phyloP scores from a whole-genome alignment of 2,888 invertebrate genomes.

The Oxytorus armatus region DNA sequence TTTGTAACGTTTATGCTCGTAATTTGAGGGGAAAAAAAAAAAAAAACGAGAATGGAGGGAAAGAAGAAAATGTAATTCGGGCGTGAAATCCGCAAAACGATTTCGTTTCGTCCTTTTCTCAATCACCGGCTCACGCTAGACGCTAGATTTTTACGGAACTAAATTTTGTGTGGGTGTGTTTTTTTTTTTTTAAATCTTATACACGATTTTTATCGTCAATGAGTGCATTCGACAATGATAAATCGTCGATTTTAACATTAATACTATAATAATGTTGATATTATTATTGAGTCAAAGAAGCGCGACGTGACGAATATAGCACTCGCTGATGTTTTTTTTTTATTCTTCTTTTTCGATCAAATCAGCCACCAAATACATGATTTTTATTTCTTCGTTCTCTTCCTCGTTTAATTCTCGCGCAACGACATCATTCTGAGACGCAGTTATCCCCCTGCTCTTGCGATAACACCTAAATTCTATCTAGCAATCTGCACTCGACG shows the following conservation, averaged over 20 bases:
- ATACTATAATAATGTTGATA: constrained; percentile 41
- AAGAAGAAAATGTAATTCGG: constrained; percentile 2
- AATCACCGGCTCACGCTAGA: constrained; percentile 15
- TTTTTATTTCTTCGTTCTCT: constrained; percentile 27
- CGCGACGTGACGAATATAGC: constrained; percentile 29
- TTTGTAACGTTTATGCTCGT: constrained; percentile 3
- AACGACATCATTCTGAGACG: constrained; percentile 44
- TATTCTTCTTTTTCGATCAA: constrained; percentile 45
- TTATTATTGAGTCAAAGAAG: constrained; percentile 33
- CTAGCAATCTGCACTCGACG: constrained; percentile 34
- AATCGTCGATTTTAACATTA: constrained; percentile 15
- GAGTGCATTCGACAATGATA: constrained; percentile 39
- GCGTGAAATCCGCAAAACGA: neutral
- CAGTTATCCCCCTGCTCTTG: constrained; percentile 47
- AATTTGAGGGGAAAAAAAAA: constrained; percentile 7
- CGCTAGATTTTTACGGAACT: constrained; percentile 36
- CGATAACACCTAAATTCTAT: constrained; percentile 56
- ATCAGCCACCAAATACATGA: constrained; percentile 49
- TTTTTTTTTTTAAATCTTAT: constrained; percentile 9
- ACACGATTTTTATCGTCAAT: constrained; percentile 30
- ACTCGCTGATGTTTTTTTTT: constrained; percentile 41
- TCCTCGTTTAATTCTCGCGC: constrained; percentile 45
- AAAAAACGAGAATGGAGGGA: neutral
- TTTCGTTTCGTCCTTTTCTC: neutral
- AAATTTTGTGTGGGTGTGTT: constrained; percentile 18